Evolutionary conservation across 2,888 invertebrate species (phyloP).

Genomic region (Dexiosoma caninum): DNA sequence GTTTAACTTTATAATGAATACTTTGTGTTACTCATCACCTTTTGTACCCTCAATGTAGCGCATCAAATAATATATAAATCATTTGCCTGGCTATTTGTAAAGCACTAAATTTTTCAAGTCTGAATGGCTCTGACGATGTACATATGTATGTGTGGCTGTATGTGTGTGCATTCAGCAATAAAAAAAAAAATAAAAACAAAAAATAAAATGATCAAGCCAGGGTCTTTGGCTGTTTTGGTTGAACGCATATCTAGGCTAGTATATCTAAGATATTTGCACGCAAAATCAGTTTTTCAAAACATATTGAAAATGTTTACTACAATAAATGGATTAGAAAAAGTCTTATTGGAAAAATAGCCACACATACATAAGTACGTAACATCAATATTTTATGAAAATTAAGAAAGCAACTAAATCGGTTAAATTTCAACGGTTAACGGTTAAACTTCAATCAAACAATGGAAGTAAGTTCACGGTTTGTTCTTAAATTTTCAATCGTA

Average conservation of each 20-base stretch:
- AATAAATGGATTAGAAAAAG: background rate
- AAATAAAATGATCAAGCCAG: slow-evolving; percentile 68
- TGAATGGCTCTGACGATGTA: background rate
- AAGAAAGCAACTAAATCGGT: too few species aligned
- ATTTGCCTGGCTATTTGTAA: slow-evolving; percentile 58
- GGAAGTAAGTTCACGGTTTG: too few species aligned
- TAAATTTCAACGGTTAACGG: too few species aligned
- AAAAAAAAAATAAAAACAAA: slow-evolving; percentile 27
- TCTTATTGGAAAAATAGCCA: background rate
- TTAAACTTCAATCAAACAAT: too few species aligned
- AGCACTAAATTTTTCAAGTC: slow-evolving; percentile 27
- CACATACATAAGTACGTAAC: too few species aligned
- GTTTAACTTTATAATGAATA: slow-evolving; percentile 41
- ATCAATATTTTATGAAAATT: too few species aligned
- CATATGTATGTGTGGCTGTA: too few species aligned
- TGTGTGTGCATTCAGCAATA: slow-evolving; percentile 16
- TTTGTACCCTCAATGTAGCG: slow-evolving; percentile 59
- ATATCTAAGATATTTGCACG: slow-evolving; percentile 77
- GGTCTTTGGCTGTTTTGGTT: slow-evolving; percentile 74
- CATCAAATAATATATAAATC: slow-evolving; percentile 57
- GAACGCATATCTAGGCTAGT: slow-evolving; percentile 76
- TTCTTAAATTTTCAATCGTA: too few species aligned
- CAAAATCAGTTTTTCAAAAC: slow-evolving; percentile 63
- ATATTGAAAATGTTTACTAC: slow-evolving; percentile 10
- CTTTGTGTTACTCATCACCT: slow-evolving; percentile 61